phyloP scores from a whole-genome alignment of 1,140 invertebrate genomes.

The Zaprionus tsacasi region DNA sequence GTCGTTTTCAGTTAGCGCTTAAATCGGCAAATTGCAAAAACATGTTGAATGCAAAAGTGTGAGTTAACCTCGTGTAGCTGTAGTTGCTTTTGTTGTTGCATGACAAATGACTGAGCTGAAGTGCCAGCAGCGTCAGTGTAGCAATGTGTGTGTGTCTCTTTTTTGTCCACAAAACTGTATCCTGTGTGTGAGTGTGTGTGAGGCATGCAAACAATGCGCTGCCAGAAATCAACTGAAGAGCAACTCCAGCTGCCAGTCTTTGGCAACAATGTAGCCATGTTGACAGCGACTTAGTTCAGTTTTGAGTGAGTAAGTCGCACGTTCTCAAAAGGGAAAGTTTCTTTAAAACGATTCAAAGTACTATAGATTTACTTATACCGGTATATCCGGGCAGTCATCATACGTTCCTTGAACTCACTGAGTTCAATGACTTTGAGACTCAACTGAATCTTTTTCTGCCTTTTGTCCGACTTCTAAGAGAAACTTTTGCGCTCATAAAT shows the following conservation, averaged over 20 bases:
- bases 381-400: neutral
- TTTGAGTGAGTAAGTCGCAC: neutral
- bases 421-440: neutral
- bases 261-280: neutral
- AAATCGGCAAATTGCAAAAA: constrained; percentile 80
- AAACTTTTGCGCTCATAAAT: constrained; percentile 1
- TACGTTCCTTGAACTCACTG: neutral
- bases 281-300: constrained; percentile 9
- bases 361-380: neutral
- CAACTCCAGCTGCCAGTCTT: constrained; percentile 9
- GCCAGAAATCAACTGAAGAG: constrained; percentile 34
- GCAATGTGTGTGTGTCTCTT: constrained; percentile 22
- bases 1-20: constrained; percentile 62
- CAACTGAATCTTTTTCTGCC: neutral
- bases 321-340: neutral
- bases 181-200: constrained; percentile 21
- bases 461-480: neutral
- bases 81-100: constrained; percentile 47
- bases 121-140: constrained; percentile 44
- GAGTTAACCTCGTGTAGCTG: constrained; percentile 37
- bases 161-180: constrained; percentile 38
- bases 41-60: constrained; percentile 61
- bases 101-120: constrained; percentile 73
- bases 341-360: neutral
- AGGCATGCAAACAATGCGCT: constrained; percentile 68